phyloP scores from a whole-genome alignment of 2,888 invertebrate genomes.

The Cyrtodaria siliqua region DNA sequence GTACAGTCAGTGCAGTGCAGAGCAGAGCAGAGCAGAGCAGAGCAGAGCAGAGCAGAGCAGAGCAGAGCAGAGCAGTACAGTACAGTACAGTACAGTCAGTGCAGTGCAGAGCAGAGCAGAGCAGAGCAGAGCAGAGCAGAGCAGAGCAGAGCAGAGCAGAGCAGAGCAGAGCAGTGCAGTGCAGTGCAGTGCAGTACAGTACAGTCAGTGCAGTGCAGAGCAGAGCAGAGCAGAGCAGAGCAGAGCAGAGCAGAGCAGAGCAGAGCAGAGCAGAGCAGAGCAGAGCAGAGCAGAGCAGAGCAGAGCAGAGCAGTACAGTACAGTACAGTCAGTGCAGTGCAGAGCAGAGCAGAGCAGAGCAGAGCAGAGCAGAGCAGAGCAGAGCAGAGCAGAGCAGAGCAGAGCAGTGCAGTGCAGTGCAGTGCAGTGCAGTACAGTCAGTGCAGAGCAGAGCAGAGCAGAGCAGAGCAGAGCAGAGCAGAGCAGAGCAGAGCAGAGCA shows the following conservation, averaged over 20 bases:
- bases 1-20: too few species aligned
- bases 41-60: neutral
- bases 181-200: neutral
- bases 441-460: too few species aligned
- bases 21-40: neutral
- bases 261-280: neutral
- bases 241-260: neutral
- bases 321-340: too few species aligned
- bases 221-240: neutral
- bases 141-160: constrained; percentile 1
- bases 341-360: neutral
- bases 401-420: too few species aligned
- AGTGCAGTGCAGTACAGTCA: too few species aligned
- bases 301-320: too few species aligned
- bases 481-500: neutral
- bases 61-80: neutral
- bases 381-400: neutral
- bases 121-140: neutral
- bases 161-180: neutral
- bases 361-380: neutral
- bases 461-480: neutral
- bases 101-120: neutral
- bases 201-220: too few species aligned
- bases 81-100: too few species aligned
- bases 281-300: neutral